Base-by-base conservation (phyloP, 2,888 invertebrate species). In the Phytoseiulus persimilis region DNA sequence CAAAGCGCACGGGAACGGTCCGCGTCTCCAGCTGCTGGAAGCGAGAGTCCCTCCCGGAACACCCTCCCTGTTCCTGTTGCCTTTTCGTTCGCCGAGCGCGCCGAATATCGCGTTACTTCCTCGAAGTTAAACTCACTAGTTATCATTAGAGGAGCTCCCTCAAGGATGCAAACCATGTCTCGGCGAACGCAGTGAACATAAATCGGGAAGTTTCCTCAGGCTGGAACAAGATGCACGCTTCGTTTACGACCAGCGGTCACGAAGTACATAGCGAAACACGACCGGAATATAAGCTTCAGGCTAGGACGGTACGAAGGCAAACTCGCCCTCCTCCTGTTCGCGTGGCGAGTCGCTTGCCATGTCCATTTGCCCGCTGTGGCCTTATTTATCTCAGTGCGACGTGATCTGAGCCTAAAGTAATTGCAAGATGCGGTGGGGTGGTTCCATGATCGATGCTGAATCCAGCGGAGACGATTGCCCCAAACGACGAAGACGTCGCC, bases 351-450 rank as follows among this genome's bases (percentile, higher is more conserved):
- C 65, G 65, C 65, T 65, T 65, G 65, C 65, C 39, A 23, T 65
- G 65, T 65, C 65, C 65, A 65, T 65, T 65, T 65, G 65, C 65
- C 28, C 18, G 65, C 65, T 65, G 23, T 28, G 65, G 65, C 65
- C 65, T 65, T 65, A 65, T 65, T 65, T 65, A 65, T 65, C 65
- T 65, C 65, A 65, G 18, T 65, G 65, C 65, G 65, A 65, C 65
- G 65, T 65, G 65, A 65, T 65, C 65, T 65, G 65, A 65, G 65
- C 65, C 65, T 28, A 65, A 65, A 65, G 65, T 65, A 65, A 65
- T 65, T 65, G 65, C 65, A 65, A 65, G 65, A 65, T 65, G 65
- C 65, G 65, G 65, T 65, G 65, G 65, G 65, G 65, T 65, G 65
- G 65, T 65, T 65, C 65, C 65, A 65, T 65, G 65, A 65, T 65